Base-by-base conservation (phyloP, 2,113 vertebrate genomes). In the Poeciliopsis turrubarensis region DNA sequence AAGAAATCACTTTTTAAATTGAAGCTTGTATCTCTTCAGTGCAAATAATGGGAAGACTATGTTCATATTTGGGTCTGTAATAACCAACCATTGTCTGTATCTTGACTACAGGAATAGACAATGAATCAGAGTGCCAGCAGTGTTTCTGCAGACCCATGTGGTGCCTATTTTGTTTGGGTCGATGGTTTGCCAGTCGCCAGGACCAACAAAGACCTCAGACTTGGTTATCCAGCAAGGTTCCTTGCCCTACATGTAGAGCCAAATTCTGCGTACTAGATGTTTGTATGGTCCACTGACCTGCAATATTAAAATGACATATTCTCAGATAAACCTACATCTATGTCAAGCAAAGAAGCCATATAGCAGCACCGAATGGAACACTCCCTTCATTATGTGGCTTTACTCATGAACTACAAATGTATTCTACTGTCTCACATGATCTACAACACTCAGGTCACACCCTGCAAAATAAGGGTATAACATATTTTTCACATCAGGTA, bases 101-200 rank as follows among this genome's bases (percentile, higher is more conserved):
- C 71, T 69, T 68, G 7, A n/a, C 2, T 57, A 0, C 37, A 89
- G 89, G 73, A n/a, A 78, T 87, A 1, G 62, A 80, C 0, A 26
- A 29, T 0, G 95, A 93, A 13, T 94, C 95, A 0, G 96, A 96
- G 4, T 99, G 97, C 77, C 95, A 97, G 87, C 94, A 92, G 71
- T 99, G 97, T 84, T 96, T 95, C 89, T 99, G 97, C 78, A 95
- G 97, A 22, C 97, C 97, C 70, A 98, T 98, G 97, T 99, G 97
- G 97, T 99, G 97, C 84, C 91, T 99, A 27, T 96, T 95, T 12
- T 99, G 97, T 84, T 93, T 99, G 95, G 97, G 97, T 39, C 97
- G 96, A 60, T 99, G 97, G 97, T 99, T 99, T 0, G 96, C 97
- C 78, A 99, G 97, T 86, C 95, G 96, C 1, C 97, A 99, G 86